Percentiles rank a stretch among this genome's conserved stretches.
Evolutionary conservation across 2,888 invertebrate species (phyloP).

Genomic region (Eupithecia subfuscata): DNA sequence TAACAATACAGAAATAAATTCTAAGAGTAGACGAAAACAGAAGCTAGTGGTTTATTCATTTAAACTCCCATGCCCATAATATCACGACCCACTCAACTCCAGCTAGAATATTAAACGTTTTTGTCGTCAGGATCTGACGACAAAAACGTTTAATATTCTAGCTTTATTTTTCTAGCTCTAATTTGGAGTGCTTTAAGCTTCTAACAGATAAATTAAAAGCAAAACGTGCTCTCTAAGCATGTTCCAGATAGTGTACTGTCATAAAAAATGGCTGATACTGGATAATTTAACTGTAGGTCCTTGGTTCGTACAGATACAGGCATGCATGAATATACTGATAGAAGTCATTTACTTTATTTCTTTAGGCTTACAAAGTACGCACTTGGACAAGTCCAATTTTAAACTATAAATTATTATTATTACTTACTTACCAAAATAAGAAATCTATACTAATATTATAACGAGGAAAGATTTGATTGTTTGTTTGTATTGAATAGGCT

Average conservation of each 20-base stretch:
- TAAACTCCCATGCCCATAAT: background rate
- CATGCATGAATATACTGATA: background rate
- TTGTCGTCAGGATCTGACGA: constrained; percentile 2
- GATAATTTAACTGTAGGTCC: background rate
- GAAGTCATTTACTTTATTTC: too few relatives aligned
- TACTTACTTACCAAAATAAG: too few relatives aligned
- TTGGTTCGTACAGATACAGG: background rate
- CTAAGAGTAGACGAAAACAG: background rate
- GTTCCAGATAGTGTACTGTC: background rate
- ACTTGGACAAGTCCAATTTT: too few relatives aligned
- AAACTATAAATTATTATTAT: too few relatives aligned
- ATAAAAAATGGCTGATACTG: background rate
- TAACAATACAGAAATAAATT: too few relatives aligned
- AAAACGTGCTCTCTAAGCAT: background rate
- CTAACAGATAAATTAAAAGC: background rate
- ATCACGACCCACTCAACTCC: background rate
- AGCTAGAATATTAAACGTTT: constrained; percentile 2
- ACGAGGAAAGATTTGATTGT: too few relatives aligned
- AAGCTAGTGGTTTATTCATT: background rate
- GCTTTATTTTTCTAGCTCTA: too few relatives aligned
- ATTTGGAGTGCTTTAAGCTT: constrained; percentile 3
- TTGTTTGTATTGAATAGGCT: too few relatives aligned
- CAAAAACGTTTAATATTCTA: too few relatives aligned
- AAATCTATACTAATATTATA: too few relatives aligned
- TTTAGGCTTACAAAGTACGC: too few relatives aligned